Percentiles rank a stretch among this genome's conserved stretches.
These are phyloP conservation scores for Cercocebus atys DNA, from an alignment of 2,113 vertebrate genomes.

Conservation along the genomic window DNA sequence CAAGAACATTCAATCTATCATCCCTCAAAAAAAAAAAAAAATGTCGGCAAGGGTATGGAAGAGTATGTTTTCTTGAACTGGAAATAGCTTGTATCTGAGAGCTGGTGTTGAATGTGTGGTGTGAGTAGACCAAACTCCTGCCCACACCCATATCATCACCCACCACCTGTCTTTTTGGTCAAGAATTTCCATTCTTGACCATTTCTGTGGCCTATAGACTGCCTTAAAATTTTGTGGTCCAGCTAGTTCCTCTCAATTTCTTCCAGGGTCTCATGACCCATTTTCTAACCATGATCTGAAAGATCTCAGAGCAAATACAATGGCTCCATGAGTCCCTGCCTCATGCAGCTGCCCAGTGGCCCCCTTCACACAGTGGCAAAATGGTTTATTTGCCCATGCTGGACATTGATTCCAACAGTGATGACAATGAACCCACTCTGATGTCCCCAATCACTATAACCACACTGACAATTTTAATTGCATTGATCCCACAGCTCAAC, in stretches of 20 bases:
- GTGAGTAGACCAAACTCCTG: not conserved
- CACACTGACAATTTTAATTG: not conserved
- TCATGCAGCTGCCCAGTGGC: not conserved
- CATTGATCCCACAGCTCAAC: not conserved
- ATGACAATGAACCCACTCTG: not conserved
- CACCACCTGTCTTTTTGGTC: not conserved
- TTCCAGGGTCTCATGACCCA: not conserved
- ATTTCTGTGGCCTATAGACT: not conserved
- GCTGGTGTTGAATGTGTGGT: not conserved
- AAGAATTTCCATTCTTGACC: too few species aligned
- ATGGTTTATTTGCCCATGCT: not conserved
- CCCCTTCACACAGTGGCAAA: not conserved
- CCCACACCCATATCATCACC: fast-evolving
- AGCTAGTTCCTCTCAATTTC: not conserved
- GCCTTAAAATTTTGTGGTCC: not conserved
- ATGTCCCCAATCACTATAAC: not conserved
- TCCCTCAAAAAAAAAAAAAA: not conserved
- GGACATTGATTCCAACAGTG: not conserved
- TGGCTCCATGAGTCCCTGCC: too few species aligned
- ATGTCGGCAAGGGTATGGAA: not conserved
- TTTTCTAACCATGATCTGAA: not conserved
- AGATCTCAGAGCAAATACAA: not conserved
- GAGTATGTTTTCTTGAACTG: not conserved
- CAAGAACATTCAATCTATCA: not conserved
- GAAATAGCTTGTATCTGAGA: not conserved